Conservation (phyloP, 2,888 invertebrate species). For the Beris morrisii region DNA sequence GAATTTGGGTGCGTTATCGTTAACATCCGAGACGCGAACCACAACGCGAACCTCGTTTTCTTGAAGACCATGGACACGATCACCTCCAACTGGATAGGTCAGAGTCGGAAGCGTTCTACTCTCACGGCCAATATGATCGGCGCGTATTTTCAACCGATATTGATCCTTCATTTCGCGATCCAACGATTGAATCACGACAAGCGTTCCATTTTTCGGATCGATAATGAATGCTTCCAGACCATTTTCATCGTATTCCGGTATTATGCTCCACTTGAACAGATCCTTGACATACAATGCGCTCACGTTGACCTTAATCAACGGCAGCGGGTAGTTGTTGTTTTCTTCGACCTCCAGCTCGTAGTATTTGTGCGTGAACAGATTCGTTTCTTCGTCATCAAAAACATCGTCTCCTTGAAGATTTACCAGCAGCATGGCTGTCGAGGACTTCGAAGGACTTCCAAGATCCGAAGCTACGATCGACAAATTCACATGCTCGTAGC, state of each 20-base stretch:
- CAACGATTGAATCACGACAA: conserved; percentile 72
- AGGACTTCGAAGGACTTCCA: conserved; percentile 79
- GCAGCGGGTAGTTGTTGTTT: conserved; percentile 74
- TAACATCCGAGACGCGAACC: conserved; percentile 75
- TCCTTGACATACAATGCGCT: conserved; percentile 68
- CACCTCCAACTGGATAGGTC: conserved; percentile 75
- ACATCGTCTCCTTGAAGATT: conserved; percentile 64
- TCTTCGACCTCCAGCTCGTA: conserved; percentile 83
- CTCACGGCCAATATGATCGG: conserved; percentile 60
- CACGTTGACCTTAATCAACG: conserved; percentile 75
- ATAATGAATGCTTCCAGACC: conserved; percentile 69
- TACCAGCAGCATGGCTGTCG: conserved; percentile 72
- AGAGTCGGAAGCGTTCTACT: conserved; percentile 72
- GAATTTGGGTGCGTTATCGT: conserved; percentile 82
- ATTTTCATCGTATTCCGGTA: conserved; percentile 63
- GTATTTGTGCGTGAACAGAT: conserved; percentile 67
- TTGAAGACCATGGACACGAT: conserved; percentile 70
- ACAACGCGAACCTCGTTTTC: conserved; percentile 79
- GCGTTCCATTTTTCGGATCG: conserved; percentile 73
- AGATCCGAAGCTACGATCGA: conserved; percentile 83
- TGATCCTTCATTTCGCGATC: conserved; percentile 72
- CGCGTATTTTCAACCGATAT: conserved; percentile 61
- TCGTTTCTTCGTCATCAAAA: conserved; percentile 42
- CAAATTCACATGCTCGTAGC: conserved; percentile 66
- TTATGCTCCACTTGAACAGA: conserved; percentile 66